Percentiles rank a stretch among this genome's conserved stretches.
phyloP scores from a whole-genome alignment of 2,797 vertebrate species.

The Buphagus erythrorhynchus region DNA sequence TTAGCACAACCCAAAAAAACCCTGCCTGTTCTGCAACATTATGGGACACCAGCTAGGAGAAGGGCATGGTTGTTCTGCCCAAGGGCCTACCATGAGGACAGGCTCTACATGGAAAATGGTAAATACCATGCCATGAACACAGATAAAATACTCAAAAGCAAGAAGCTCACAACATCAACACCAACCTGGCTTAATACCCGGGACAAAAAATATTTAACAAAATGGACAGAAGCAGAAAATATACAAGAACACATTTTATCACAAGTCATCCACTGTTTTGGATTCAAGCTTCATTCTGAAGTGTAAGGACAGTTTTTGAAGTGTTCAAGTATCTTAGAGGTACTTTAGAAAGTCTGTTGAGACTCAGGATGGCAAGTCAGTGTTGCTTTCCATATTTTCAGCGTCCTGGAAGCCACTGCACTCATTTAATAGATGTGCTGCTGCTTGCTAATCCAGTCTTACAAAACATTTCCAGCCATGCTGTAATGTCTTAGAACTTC shows the following conservation, averaged over 20 bases:
- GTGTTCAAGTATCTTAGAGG: neutral
- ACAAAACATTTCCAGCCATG: conserved; percentile 31
- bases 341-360: neutral
- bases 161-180: neutral
- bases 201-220: neutral
- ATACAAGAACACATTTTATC: neutral
- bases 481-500: neutral
- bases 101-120: neutral
- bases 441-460: neutral
- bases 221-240: neutral
- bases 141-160: neutral
- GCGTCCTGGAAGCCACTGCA: neutral
- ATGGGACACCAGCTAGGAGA: neutral
- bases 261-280: neutral
- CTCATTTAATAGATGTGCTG: neutral
- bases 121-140: neutral
- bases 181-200: neutral
- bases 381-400: neutral
- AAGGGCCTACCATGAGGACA: neutral
- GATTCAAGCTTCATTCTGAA: neutral
- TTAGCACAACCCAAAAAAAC: neutral
- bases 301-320: neutral
- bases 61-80: neutral
- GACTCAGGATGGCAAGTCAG: neutral
- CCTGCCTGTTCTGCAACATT: neutral